Base-by-base conservation (phyloP, 2,888 invertebrate species). In the Schizaphis graminum region DNA sequence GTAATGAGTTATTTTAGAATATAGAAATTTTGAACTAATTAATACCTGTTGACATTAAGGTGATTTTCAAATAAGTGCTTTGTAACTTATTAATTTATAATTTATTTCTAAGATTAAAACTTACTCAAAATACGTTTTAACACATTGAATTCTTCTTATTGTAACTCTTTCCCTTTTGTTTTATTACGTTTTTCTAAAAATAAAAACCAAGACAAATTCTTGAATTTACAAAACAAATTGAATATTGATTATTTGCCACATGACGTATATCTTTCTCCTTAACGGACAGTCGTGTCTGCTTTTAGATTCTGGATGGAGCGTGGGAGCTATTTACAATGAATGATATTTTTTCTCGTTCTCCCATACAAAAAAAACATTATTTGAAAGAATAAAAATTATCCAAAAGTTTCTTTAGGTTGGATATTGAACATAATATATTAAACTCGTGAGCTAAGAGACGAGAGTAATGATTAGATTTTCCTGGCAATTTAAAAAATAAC, bases 11-110 rank as follows among this genome's bases (percentile, higher is more conserved):
- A 44, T 84, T 91, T 56, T 84, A 26, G 1, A 85, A 41, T 21
- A 28, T 10, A 91, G 11, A 85, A 28, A 84, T 91, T 91, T 21
- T 26, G 24, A 85, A 91, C n/a, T 44, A 91, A 91, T 41, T 53
- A 84, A 56, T 49, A 91, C 7, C 28, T 26, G 11, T 56, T 56
- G 21, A 85, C n/a, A 53, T 56, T 41, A 41, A 10, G 5, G 53
- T 28, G 11, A 85, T 91, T 44, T 85, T 8, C 56, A n/a, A 24
- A 77, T 77, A 8, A 8, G 4, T 57, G 10, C 26, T 44, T 57
- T 85, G 0, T 1, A n/a, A 91, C 21, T 56, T 41, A 35, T 24
- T 84, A 13, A 21, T 77, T 57, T 84, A 11, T n/a, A 85, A 57
- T 85, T 53, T 41, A 84, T 53, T 91, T 41, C 16, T 28, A 21